These are phyloP conservation scores for Alethe castanea DNA, from an alignment of 2,113 vertebrate genomes.

Conservation along the genomic window DNA sequence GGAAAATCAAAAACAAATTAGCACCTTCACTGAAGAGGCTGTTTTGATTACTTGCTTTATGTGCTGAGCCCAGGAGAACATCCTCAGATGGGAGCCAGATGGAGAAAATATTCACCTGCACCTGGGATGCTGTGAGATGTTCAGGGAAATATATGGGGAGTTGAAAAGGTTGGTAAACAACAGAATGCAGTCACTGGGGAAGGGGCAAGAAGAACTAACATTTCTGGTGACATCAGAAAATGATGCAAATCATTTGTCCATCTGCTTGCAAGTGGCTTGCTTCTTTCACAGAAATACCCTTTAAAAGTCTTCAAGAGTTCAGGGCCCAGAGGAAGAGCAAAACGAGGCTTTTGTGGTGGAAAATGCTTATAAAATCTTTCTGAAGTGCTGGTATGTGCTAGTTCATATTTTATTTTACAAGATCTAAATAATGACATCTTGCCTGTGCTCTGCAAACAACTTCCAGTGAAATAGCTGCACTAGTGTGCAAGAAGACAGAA, in stretches of 20 bases:
- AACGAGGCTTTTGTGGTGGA: not conserved
- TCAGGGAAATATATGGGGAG: not conserved
- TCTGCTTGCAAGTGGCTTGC: not conserved
- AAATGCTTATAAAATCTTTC: not conserved
- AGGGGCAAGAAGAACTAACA: not conserved
- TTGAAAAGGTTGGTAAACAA: not conserved
- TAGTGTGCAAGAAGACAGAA: not conserved
- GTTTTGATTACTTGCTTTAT: not conserved
- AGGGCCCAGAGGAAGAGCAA: not conserved
- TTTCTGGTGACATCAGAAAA: not conserved
- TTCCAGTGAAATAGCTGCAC: not conserved
- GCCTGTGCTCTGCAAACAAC: not conserved
- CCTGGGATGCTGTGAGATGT: not conserved
- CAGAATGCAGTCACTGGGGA: not conserved
- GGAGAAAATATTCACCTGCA: fast-evolving
- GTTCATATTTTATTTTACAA: not conserved
- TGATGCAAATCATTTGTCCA: not conserved
- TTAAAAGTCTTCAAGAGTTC: not conserved
- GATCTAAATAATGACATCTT: not conserved
- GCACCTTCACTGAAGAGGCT: not conserved
- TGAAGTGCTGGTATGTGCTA: not conserved
- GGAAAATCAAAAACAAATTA: not conserved
- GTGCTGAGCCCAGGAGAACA: not conserved
- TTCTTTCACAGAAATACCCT: not conserved
- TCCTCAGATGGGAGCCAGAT: not conserved